Evolutionary conservation across 2,888 invertebrate genomes (phyloP), one percentile per base, ranked within the genome.

Genomic region (Gortyna flavago): DNA sequence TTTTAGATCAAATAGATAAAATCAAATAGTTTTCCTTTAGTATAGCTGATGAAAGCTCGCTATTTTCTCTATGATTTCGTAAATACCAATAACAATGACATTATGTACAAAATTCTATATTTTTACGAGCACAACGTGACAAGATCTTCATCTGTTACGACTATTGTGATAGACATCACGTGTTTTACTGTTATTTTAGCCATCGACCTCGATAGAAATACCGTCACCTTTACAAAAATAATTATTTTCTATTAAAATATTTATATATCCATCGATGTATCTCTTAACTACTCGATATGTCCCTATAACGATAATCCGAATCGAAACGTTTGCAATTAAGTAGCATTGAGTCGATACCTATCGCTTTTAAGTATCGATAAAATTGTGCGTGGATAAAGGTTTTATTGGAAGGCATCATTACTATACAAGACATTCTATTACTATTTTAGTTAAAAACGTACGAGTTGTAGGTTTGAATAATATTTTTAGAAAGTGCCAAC

Each of bases 321-420:
- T 89, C 90, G 88, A 90, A 91, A 91, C 85, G 87, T 88, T 86
- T 88, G 90, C 95, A 94, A 95, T 95, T 94, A 94, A 92, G 91
- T 90, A 93, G 92, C 91, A 90, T 92, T 92, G 89, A 87, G 89
- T 91, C 87, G 90, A 89, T 89, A 69, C 87, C 85, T 90, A 88
- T 89, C 89, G 81, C 85, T 88, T 90, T 86, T 83, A 83, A 87
- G 84, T 90, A 87, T 89, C 86, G 81, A 86, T 87, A 90, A 85
- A 92, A 93, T 93, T 93, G 90, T 90, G 91, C 93, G 92, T 93
- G 93, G 81, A 93, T 92, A 94, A 94, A 93, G 89, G 87, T 89
- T 90, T 90, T 83, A 92, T 90, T 89, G 88, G 83, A 83, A 80
- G 83, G 73, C 89, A 90, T 93, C 87, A 88, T 91, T 92, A 90